These are phyloP conservation scores for Frieseomelitta varia DNA, from an alignment of 1,140 invertebrate genomes.

Conservation along the genomic window DNA sequence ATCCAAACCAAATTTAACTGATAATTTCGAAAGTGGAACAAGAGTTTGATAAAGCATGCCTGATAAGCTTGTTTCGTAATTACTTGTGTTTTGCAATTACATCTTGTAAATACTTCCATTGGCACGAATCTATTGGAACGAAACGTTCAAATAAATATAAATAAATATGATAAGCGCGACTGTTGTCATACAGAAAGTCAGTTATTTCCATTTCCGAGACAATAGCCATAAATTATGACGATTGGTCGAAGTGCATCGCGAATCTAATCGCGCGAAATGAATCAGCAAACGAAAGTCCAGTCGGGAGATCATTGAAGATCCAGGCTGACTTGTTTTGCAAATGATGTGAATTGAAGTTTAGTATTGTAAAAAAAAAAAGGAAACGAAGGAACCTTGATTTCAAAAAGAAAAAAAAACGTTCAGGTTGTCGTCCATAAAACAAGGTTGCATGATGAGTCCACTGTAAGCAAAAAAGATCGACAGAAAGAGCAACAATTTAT, in stretches of 20 bases:
- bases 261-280: slow-evolving; percentile 33
- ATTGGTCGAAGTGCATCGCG: slow-evolving; percentile 36
- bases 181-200: not conserved
- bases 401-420: too few relatives aligned
- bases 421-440: too few relatives aligned
- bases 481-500: too few relatives aligned
- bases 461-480: too few relatives aligned
- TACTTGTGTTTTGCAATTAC: not conserved
- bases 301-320: slow-evolving; percentile 16
- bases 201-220: not conserved
- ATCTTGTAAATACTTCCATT: too few relatives aligned
- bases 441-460: too few relatives aligned
- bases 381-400: not conserved
- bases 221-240: not conserved
- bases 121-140: too few relatives aligned
- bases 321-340: not conserved
- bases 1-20: not conserved
- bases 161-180: too few relatives aligned
- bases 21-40: not conserved
- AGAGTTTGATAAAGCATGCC: too few relatives aligned
- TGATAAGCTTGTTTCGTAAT: too few relatives aligned
- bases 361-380: too few relatives aligned
- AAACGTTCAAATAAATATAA: not conserved
- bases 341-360: slow-evolving; percentile 28
- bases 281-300: slow-evolving; percentile 49